Conservation (phyloP, 2,888 invertebrate species). For the Alentia gelatinosa region DNA sequence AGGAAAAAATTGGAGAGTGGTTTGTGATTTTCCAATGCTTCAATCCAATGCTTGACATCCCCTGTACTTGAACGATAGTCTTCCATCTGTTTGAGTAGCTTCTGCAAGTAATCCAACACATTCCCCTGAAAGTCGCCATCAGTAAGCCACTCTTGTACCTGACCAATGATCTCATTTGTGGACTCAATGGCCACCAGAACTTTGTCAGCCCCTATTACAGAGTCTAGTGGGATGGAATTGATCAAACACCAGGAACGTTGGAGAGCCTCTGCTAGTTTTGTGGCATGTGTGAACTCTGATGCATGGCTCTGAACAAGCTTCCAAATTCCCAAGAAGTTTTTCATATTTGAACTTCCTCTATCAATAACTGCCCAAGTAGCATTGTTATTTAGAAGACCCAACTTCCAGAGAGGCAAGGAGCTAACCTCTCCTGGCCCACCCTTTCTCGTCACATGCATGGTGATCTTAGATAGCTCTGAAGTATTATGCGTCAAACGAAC, state of each 20-base stretch:
- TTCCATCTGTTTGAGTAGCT: not conserved
- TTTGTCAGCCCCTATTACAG: not conserved
- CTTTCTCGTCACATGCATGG: not conserved
- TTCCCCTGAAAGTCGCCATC: not conserved
- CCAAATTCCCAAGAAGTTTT: not conserved
- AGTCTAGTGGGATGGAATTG: not conserved
- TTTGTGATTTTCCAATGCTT: not conserved
- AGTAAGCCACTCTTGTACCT: not conserved
- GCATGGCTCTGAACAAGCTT: not conserved
- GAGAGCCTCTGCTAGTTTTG: not conserved
- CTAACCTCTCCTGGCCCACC: not conserved
- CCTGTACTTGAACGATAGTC: not conserved
- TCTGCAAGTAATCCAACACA: not conserved
- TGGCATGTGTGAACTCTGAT: not conserved
- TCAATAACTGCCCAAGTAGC: slow-evolving; percentile 3
- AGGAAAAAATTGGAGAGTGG: not conserved
- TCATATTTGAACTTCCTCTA: not conserved
- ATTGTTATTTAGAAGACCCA: not conserved
- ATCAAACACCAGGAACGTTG: not conserved
- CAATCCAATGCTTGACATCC: not conserved
- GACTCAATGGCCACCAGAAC: too few species aligned
- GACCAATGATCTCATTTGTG: not conserved
- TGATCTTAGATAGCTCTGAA: not conserved
- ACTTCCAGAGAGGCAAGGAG: not conserved
- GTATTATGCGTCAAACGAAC: not conserved